Evolutionary conservation across 2,888 invertebrate species (phyloP).

Genomic region (Venustoraphidia nigricollis): DNA sequence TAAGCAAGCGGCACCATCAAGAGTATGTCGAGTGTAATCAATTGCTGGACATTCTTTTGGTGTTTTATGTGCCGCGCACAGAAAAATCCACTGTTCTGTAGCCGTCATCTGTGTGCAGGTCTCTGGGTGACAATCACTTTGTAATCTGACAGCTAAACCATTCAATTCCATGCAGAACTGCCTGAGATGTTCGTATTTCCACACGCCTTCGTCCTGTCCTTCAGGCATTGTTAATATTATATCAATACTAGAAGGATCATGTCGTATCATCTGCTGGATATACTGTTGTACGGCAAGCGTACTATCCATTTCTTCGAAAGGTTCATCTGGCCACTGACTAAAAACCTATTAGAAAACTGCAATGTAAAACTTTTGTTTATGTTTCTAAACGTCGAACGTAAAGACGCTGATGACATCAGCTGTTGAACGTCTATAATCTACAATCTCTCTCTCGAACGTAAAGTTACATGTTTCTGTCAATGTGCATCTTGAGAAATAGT

Average conservation of each 20-base stretch:
- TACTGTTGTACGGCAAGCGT: constrained; percentile 97
- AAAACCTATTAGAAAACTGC: constrained; percentile 55
- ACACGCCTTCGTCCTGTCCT: constrained; percentile 95
- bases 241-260: constrained; percentile 86
- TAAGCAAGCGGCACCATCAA: constrained; percentile 97
- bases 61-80: constrained; percentile 99
- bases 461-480: too few relatives aligned
- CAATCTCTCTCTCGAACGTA: too few relatives aligned
- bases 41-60: constrained; percentile 99
- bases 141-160: constrained; percentile 91
- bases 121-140: constrained; percentile 91
- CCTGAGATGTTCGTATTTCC: constrained; percentile 99
- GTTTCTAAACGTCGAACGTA: too few relatives aligned
- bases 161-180: constrained; percentile 99
- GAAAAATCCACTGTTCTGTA: constrained; percentile 99
- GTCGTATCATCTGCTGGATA: constrained; percentile 92
- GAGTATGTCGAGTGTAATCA: constrained; percentile 95
- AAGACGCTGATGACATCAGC: too few relatives aligned
- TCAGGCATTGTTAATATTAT: constrained; percentile 92
- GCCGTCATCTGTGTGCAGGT: constrained; percentile 99
- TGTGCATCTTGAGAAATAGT: too few relatives aligned
- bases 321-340: constrained; percentile 94
- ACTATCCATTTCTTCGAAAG: constrained; percentile 99
- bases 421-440: too few relatives aligned
- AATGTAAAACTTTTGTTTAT: neutral